These are phyloP conservation scores for Chouioia cunea DNA, from an alignment of 2,888 invertebrate genomes.

Conservation along the genomic window DNA sequence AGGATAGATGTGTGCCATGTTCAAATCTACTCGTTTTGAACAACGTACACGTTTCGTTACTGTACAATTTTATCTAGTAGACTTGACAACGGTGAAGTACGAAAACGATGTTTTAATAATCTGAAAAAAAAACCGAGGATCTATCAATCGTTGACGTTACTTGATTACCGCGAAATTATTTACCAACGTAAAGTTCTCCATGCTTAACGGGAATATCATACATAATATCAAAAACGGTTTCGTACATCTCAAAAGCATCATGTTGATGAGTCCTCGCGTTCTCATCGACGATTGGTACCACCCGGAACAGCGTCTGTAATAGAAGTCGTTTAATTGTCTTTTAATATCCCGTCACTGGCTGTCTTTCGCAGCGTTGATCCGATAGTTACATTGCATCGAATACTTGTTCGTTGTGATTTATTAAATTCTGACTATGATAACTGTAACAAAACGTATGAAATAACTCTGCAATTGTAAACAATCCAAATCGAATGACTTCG, in stretches of 20 bases:
- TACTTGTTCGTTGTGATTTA: not conserved
- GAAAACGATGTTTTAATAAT: slow-evolving; percentile 16
- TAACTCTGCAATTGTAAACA: not conserved
- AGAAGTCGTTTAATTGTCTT: not conserved
- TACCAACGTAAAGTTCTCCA: slow-evolving; percentile 6
- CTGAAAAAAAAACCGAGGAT: not conserved
- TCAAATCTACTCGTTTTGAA: no score
- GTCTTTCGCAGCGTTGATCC: not conserved
- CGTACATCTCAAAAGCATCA: not conserved
- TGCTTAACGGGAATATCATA: not conserved
- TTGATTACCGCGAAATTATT: no score
- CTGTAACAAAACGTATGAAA: slow-evolving; percentile 1
- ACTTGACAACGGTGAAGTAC: slow-evolving; percentile 16
- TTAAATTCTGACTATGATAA: slow-evolving; percentile 2
- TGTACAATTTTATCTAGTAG: not conserved
- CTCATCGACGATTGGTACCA: not conserved
- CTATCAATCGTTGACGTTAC: no score
- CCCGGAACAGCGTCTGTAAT: not conserved
- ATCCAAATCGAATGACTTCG: not conserved
- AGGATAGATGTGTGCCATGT: no score
- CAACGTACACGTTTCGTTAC: no score
- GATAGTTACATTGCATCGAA: not conserved
- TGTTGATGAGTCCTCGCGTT: not conserved
- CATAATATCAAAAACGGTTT: not conserved
- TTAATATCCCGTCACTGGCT: no score